Evolutionary conservation across 2,888 invertebrate species (phyloP).

Genomic region (Ichneumon xanthorius): DNA sequence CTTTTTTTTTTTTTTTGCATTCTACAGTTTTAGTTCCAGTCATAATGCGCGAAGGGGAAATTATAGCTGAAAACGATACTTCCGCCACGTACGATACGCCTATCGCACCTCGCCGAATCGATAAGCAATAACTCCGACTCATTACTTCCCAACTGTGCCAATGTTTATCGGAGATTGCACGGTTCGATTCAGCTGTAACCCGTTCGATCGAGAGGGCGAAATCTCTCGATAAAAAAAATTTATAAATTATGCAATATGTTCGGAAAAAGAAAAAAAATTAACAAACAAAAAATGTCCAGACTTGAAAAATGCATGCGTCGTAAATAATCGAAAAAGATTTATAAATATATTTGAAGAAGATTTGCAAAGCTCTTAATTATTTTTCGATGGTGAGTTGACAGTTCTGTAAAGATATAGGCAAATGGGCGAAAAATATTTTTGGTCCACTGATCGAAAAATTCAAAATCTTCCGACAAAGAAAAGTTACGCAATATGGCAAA

Average conservation of each 20-base stretch:
- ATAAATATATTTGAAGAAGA: no score
- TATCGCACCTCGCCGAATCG: conserved; percentile 18
- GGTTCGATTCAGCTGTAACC: conserved; percentile 3
- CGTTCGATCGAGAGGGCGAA: not conserved
- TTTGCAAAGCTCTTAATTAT: no score
- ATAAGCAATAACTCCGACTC: conserved; percentile 25
- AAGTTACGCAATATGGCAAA: no score
- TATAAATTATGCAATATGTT: not conserved
- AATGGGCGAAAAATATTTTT: no score
- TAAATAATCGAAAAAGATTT: not conserved
- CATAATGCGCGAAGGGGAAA: not conserved
- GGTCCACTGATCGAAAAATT: no score
- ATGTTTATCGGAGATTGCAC: conserved; percentile 24
- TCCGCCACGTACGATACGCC: not conserved
- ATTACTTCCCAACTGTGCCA: not conserved
- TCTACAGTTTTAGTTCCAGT: not conserved
- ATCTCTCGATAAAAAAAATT: not conserved
- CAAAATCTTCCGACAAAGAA: no score
- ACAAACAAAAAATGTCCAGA: not conserved
- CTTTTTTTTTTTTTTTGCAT: not conserved
- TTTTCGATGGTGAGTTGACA: no score
- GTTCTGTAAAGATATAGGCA: no score
- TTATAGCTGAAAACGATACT: not conserved
- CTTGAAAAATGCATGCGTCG: not conserved
- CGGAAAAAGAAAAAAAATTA: not conserved